A percentile compares a stretch with the other conserved stretches of the same genome.
These are phyloP conservation scores for Erebia ligea DNA, from an alignment of 2,888 invertebrate species.

Conservation along the genomic window DNA sequence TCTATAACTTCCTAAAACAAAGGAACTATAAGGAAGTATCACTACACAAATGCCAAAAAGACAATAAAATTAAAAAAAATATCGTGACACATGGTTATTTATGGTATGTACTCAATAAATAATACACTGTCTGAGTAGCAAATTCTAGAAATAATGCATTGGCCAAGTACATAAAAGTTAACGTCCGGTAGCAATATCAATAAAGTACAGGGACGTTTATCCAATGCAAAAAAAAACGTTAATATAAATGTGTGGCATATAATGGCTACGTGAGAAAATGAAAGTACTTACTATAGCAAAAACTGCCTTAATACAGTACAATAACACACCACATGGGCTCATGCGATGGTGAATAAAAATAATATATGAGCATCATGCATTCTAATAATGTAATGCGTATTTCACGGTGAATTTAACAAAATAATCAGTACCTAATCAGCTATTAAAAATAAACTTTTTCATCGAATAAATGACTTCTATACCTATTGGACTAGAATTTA, in stretches of 20 bases:
- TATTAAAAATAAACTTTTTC: not conserved
- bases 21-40: slow-evolving; percentile 9
- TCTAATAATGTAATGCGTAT: not conserved
- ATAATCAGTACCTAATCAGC: not conserved
- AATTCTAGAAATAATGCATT: slow-evolving; percentile 36
- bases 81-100: not conserved
- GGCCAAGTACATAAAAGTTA: slow-evolving; percentile 23
- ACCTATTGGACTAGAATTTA: not conserved
- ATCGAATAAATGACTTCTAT: no score
- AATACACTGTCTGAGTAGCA: slow-evolving; percentile 37
- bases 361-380: slow-evolving; percentile 11
- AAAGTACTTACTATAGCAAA: slow-evolving; percentile 8
- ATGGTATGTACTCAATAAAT: slow-evolving; percentile 19
- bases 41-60: slow-evolving; percentile 4
- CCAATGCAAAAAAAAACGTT: slow-evolving; percentile 18
- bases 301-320: slow-evolving; percentile 3
- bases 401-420: not conserved
- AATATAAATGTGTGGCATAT: slow-evolving; percentile 21
- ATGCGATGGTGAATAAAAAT: slow-evolving; percentile 8
- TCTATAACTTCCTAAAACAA: slow-evolving; percentile 11
- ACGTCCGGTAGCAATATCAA: slow-evolving; percentile 24
- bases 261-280: slow-evolving; percentile 22
- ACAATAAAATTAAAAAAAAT: slow-evolving; percentile 8
- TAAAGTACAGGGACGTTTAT: slow-evolving; percentile 25
- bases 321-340: not conserved